Conservation (phyloP, 2,888 invertebrate genomes). For the Conus canariensis region DNA sequence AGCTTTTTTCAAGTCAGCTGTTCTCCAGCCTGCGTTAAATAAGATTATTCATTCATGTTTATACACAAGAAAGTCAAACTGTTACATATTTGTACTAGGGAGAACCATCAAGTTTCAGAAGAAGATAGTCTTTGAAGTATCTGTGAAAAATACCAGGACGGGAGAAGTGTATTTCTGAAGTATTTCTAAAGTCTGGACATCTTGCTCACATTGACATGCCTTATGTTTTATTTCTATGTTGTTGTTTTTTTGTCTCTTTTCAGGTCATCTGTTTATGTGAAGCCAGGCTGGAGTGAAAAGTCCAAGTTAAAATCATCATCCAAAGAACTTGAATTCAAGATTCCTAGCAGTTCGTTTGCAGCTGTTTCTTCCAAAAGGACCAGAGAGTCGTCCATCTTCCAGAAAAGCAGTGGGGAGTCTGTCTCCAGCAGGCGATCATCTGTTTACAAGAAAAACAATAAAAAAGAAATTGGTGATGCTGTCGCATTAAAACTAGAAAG, state of each 20-base stretch:
- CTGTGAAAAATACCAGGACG: too few species aligned
- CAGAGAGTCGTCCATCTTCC: not conserved
- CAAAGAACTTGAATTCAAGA: constrained; percentile 25
- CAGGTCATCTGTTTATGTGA: constrained; percentile 31
- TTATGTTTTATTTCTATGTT: not conserved
- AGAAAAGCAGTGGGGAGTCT: constrained; percentile 28
- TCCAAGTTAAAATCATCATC: not conserved
- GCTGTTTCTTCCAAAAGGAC: not conserved
- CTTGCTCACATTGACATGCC: too few species aligned
- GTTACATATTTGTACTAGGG: too few species aligned
- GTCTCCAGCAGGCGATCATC: constrained; percentile 22
- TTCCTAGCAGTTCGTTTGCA: not conserved
- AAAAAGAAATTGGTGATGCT: not conserved
- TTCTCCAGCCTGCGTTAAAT: too few species aligned
- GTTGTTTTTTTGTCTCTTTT: not conserved
- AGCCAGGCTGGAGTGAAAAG: not conserved
- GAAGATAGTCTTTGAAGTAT: too few species aligned
- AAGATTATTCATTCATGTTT: too few species aligned
- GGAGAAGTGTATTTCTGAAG: too few species aligned
- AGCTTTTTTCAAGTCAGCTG: too few species aligned
- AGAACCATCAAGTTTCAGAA: too few species aligned
- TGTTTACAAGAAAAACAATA: constrained; percentile 58
- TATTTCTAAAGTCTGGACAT: too few species aligned
- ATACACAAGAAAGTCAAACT: too few species aligned
- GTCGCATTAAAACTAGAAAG: not conserved